Evolutionary conservation across 1,140 invertebrate genomes (phyloP).

Genomic region (Megalopta genalis): DNA sequence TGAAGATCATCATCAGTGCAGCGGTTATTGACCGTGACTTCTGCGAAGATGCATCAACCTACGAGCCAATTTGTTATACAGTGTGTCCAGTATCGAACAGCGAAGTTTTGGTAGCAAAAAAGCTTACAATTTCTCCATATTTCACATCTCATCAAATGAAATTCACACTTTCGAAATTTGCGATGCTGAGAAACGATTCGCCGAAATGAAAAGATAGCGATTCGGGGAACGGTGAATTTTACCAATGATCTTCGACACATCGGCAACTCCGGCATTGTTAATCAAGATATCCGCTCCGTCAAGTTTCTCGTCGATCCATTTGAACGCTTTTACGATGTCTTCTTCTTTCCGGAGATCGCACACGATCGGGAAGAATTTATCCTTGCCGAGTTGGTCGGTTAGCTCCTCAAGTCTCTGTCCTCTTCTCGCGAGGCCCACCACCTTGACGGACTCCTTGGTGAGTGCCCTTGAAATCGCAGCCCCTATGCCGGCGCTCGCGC

Average conservation of each 20-base stretch:
- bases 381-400: constrained; percentile 8
- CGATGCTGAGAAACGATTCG: no score
- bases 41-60: no score
- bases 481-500: constrained; percentile 87
- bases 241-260: constrained; percentile 40
- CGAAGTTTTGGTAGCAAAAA: no score
- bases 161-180: no score
- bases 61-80: no score
- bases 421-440: constrained; percentile 81
- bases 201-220: no score
- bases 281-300: constrained; percentile 84
- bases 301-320: constrained; percentile 81
- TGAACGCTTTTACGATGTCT: constrained; percentile 82
- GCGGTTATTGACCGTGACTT: no score
- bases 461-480: constrained; percentile 81
- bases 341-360: constrained; percentile 84
- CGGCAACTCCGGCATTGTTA: constrained; percentile 83
- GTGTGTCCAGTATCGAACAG: no score
- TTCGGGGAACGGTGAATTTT: neutral
- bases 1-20: no score
- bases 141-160: no score
- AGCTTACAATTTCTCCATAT: no score
- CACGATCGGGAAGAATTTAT: constrained; percentile 71
- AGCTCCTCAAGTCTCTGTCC: constrained; percentile 75
- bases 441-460: constrained; percentile 82